Base-by-base conservation (phyloP, 2,888 invertebrate species). In the Luperina testacea region DNA sequence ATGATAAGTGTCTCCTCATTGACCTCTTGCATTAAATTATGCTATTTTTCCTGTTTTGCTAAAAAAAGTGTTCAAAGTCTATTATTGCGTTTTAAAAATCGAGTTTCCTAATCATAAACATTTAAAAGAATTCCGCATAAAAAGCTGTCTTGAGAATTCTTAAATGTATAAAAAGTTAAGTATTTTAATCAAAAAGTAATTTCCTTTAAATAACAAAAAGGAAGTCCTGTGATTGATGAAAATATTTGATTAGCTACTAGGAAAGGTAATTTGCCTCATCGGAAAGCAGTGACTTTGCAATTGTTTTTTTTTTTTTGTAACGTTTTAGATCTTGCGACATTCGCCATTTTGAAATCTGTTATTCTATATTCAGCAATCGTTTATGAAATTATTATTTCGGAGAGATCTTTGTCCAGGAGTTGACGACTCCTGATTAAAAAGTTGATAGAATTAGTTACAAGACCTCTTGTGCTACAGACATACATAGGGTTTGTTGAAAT, bases 161-260 rank as follows among this genome's bases (percentile, higher is more conserved):
- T 72, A 59, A 84, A 72, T 24, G 20, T 51, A 64, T 63, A 38
- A 57, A 68, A 45, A 63, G 70, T 81, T 70, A 75, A 80, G 69
- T 57, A 51, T 78, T 78, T 78, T 78, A 86, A 77, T 86, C 83
- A 67, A 73, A 75, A 82, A 79, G 79, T 77, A 76, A 85, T 85
- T 85, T 86, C 86, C 79, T 86, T 11, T 80, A 38, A 74, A 74
- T 75, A 73, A 76, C 51, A 74, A 69, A 77, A 68, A 27, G 72
- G 65, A 65, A 71, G 64, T 48, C 7, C 20, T n/a, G 17, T 3
- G 63, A 81, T 81, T 74, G 59, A 17, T 72, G 72, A 75, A 75
- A 84, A 85, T 85, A 85, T 78, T 85, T 78, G 82, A 84, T 83
- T 81, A 77, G 64, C 71, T 72, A 38, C 15, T 11, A 59, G 13